Base-by-base conservation (phyloP, 2,888 invertebrate species). In the Chalcis sispes region DNA sequence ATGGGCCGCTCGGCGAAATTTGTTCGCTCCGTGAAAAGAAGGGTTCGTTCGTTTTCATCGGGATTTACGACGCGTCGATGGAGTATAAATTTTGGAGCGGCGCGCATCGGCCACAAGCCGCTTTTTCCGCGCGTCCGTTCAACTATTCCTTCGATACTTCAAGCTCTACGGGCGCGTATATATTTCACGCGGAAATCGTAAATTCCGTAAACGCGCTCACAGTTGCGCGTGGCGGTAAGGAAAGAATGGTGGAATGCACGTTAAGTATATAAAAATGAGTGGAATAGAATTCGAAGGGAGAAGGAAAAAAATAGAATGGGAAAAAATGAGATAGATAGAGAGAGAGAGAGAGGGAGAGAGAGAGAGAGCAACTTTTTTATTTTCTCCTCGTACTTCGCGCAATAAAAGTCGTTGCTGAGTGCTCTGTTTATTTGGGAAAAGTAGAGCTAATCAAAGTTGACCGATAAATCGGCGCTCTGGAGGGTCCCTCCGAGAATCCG, bases 391-490 rank as follows among this genome's bases (percentile, higher is more conserved):
- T 10, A n/a, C 62, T 8, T 13, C 36, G n/a, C n/a, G 40, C 27
- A 71, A 52, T 71, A 71, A 71, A 71, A 71, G 42, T n/a, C n/a
- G n/a, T n/a, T 20, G 42, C 52, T 18, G 27, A 13, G 15, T 36
- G 58, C 23, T 52, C 46, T 72, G 27, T 72, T 64, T 65, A 62
- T 61, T 40, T 65, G 56, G 64, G 7, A 8, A n/a, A 65, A 72
- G 64, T 65, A 65, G n/a, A n/a, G 23, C 46, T 72, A 65, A 64
- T 72, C 72, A 65, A 72, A 72, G 64, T 64, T 72, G 72, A 72
- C 72, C 65, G 48, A 72, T 72, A 48, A 65, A 64, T 65, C 72
- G 64, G n/a, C n/a, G n/a, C n/a, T n/a, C n/a, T n/a, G n/a, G n/a
- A n/a, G n/a, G n/a, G n/a, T n/a, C n/a, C n/a, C n/a, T n/a, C n/a